Percentiles rank a stretch among this genome's conserved stretches.
Conservation (phyloP, 1,140 invertebrate genomes). For the Diachasmimorpha longicaudata region DNA sequence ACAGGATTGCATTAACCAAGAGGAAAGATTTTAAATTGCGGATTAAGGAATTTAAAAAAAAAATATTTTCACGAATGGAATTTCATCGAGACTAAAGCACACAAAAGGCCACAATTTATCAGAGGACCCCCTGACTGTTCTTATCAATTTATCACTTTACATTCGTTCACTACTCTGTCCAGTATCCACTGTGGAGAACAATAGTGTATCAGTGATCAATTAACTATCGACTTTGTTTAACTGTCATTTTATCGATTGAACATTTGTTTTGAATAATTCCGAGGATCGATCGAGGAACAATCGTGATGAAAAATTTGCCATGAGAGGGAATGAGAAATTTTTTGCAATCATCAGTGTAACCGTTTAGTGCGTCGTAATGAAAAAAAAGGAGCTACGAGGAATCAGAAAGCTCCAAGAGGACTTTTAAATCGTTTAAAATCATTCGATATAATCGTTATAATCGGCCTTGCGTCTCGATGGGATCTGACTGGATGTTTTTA, state of each 20-base stretch:
- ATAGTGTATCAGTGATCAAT: not conserved
- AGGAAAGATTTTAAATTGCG: slow-evolving; percentile 39
- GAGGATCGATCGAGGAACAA: not conserved
- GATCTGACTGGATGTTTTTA: slow-evolving; percentile 15
- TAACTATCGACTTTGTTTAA: not conserved
- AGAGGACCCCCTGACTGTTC: slow-evolving; percentile 37
- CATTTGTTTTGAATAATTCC: not conserved
- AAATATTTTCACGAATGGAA: slow-evolving; percentile 35
- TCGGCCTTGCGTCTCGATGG: slow-evolving; percentile 27
- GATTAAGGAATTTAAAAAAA: slow-evolving; percentile 40
- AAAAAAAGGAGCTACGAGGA: not conserved
- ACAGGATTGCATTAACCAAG: slow-evolving; percentile 44
- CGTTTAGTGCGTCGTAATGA: slow-evolving; percentile 6
- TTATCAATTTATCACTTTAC: slow-evolving; percentile 3
- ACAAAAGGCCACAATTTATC: slow-evolving; percentile 37
- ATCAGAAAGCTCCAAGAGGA: slow-evolving; percentile 25
- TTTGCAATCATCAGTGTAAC: slow-evolving; percentile 2
- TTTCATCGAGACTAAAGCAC: slow-evolving; percentile 50
- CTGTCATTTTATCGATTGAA: not conserved
- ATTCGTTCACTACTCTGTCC: not conserved
- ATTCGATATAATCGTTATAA: slow-evolving; percentile 14
- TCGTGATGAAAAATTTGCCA: not conserved
- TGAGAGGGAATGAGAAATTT: not conserved
- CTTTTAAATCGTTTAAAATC: slow-evolving; percentile 11
- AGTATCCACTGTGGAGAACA: not conserved